Percentiles rank a stretch among this genome's conserved stretches.
Evolutionary conservation across 2,113 vertebrate genomes (phyloP).

Genomic region (Corythaeola cristata): DNA sequence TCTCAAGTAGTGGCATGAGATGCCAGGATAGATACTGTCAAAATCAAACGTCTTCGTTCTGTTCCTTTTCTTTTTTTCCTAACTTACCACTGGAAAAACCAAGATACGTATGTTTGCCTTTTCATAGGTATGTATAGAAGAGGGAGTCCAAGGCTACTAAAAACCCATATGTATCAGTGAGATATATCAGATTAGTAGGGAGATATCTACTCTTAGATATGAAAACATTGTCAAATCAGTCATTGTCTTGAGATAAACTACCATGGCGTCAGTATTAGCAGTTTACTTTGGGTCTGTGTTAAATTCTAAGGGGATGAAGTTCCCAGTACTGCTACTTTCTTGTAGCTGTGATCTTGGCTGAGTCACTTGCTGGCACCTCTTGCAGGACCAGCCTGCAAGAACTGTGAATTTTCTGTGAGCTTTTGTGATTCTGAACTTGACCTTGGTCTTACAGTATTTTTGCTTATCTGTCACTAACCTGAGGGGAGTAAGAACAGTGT

Average conservation of each 20-base stretch:
- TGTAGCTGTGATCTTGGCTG: not conserved
- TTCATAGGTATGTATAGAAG: not conserved
- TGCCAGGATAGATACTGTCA: constrained; percentile 61
- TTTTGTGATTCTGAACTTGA: not conserved
- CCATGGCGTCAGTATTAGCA: not conserved
- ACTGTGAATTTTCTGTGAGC: not conserved
- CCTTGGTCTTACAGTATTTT: not conserved
- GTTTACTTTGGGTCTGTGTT: not conserved
- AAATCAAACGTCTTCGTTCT: constrained; percentile 30
- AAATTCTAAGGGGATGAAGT: not conserved
- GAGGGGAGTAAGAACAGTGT: not conserved
- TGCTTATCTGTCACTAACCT: constrained; percentile 23
- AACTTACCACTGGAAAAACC: not conserved
- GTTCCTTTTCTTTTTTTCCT: not conserved
- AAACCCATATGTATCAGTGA: not conserved
- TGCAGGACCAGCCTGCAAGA: not conserved
- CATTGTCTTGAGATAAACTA: not conserved
- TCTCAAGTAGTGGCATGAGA: constrained; percentile 37
- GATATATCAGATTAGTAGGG: not conserved
- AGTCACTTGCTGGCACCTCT: not conserved
- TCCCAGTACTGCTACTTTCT: not conserved
- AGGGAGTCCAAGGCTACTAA: not conserved
- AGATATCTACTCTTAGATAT: not conserved
- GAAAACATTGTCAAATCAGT: not conserved
- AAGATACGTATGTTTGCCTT: not conserved